Evolutionary conservation across 2,888 invertebrate genomes (phyloP), one percentile per base, ranked within the genome.

Genomic region (Hypomecis atomaria): DNA sequence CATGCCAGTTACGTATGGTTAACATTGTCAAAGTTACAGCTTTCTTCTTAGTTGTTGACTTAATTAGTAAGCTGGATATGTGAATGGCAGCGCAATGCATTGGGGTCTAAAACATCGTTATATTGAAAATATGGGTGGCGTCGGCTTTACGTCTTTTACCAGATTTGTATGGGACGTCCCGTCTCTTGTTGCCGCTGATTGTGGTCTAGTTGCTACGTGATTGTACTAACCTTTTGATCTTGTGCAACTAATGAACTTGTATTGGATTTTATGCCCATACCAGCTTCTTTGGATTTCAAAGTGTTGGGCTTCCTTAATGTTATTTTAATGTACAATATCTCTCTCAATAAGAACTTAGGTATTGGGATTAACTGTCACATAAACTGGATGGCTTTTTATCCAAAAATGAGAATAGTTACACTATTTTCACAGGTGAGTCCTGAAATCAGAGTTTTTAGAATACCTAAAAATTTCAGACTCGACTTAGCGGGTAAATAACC

Each of bases 21-120:
- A 85, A 90, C 87, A 89, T 89, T 90, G 91, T 92, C 91, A 90
- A 90, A 92, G 91, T 90, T 90, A 90, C 85, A 88, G 89, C 89
- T 90, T 87, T 90, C 90, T 90, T 90, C 90, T 85, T 80, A 81
- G 78, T 80, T 84, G 88, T 81, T 89, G 91, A 91, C 92, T 92
- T 92, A 92, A 92, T 92, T 92, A 92, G 91, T 90, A 86, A 89
- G 86, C 83, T 89, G 89, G 91, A 91, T 92, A 92, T 90, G 91
- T 91, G 92, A 92, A 89, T 91, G 92, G 90, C 92, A 92, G 89
- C 79, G 85, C 89, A 92, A 92, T 92, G 92, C 89, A 78, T 83
- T 81, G 81, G 75, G 74, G 75, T 78, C 85, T 86, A 88, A 87
- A 87, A 86, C 85, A 85, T 91, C 91, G 89, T 90, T 92, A 91